Evolutionary conservation across 92 coral and sea anemone genomes (phyloP).

Genomic region (Blastomussa wellsi): DNA sequence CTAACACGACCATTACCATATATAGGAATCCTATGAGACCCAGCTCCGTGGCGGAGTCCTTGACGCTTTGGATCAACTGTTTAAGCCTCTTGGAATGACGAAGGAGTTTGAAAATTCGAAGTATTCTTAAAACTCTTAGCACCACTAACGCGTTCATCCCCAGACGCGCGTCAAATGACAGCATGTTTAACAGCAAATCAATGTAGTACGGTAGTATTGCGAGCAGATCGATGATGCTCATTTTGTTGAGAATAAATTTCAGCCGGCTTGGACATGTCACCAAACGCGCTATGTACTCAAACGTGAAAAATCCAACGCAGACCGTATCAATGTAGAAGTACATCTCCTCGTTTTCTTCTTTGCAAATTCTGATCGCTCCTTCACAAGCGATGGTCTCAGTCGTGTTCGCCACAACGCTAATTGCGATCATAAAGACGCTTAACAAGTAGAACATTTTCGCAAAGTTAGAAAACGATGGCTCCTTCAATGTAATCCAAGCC

Average conservation of each 20-base stretch:
- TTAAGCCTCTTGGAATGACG: conserved; percentile 78
- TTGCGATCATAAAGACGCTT: conserved; percentile 61
- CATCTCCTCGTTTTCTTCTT: conserved; percentile 49
- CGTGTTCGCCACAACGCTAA: conserved; percentile 70
- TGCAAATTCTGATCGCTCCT: conserved; percentile 48
- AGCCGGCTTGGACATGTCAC: conserved; percentile 62
- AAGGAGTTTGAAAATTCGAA: conserved; percentile 78
- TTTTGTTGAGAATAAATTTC: conserved; percentile 51
- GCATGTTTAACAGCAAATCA: conserved; percentile 48
- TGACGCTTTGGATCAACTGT: conserved; percentile 58
- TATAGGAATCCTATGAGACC: conserved; percentile 71
- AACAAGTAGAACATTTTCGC: conserved; percentile 67
- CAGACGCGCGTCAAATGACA: conserved; percentile 31
- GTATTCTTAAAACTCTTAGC: conserved; percentile 68
- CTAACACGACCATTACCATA: conserved; percentile 67
- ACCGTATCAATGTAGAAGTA: conserved; percentile 73
- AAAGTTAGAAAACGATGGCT: conserved; percentile 52
- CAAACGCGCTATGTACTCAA: conserved; percentile 62
- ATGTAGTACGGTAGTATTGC: conserved; percentile 78
- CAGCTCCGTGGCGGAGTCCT: conserved; percentile 75
- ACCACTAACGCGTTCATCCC: conserved; percentile 71
- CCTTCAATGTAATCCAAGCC: conserved; percentile 64
- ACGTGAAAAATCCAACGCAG: conserved; percentile 74
- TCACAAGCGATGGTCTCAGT: conserved; percentile 73
- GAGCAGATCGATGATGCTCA: conserved; percentile 77